Evolutionary conservation across 2,113 vertebrate species (phyloP).

Genomic region (Lepus americanus): DNA sequence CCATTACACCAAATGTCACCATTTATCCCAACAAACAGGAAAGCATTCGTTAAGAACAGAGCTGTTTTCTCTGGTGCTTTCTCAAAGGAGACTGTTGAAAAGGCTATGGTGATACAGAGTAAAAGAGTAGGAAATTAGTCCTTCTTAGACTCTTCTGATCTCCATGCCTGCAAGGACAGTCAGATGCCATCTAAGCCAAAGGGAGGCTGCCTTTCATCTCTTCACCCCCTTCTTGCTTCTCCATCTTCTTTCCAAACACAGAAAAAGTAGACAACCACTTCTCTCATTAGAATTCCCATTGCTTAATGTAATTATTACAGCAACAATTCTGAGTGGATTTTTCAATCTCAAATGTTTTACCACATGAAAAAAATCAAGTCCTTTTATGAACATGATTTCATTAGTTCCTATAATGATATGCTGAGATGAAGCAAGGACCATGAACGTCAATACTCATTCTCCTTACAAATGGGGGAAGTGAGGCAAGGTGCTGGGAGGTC

Average conservation of each 20-base stretch:
- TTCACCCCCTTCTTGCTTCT: background rate
- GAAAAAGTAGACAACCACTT: slow-evolving; percentile 11
- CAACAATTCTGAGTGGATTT: slow-evolving; percentile 65
- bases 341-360: slow-evolving; percentile 75
- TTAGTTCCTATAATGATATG: slow-evolving; percentile 45
- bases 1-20: slow-evolving; percentile 81
- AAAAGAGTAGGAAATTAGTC: slow-evolving; percentile 53
- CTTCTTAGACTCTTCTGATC: slow-evolving; percentile 12
- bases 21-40: slow-evolving; percentile 72
- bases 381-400: slow-evolving; percentile 61
- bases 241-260: background rate
- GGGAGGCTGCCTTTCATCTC: slow-evolving; percentile 13
- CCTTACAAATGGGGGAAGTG: background rate
- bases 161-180: slow-evolving; percentile 12
- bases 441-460: background rate
- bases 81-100: slow-evolving; percentile 45
- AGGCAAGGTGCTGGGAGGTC: background rate
- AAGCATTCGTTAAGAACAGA: slow-evolving; percentile 48
- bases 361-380: slow-evolving; percentile 69
- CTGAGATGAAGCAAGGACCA: slow-evolving; percentile 19
- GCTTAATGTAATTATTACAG: slow-evolving; percentile 63
- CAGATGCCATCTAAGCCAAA: slow-evolving; percentile 47
- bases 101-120: background rate
- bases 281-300: slow-evolving; percentile 48
- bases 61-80: slow-evolving; percentile 50